These are phyloP conservation scores for Drosophila jambulina DNA, from an alignment of 1,140 invertebrate species.

Conservation along the genomic window DNA sequence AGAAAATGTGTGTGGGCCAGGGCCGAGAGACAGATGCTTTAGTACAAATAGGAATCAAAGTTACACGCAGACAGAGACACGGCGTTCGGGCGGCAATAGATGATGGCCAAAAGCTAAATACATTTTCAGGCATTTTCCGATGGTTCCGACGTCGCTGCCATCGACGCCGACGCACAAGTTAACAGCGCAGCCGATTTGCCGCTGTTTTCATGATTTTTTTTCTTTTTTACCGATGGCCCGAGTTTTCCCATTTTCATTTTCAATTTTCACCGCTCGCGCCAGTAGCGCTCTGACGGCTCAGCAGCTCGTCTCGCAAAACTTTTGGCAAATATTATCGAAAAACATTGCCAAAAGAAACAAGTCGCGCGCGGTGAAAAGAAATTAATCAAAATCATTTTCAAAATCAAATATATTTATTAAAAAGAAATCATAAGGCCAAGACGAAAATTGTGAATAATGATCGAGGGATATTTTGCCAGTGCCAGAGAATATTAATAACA, in stretches of 20 bases:
- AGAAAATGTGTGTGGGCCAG: constrained; percentile 35
- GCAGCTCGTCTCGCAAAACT: constrained; percentile 78
- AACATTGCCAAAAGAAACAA: constrained; percentile 17
- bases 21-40: constrained; percentile 43
- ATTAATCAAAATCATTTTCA: constrained; percentile 24
- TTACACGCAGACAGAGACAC: constrained; percentile 53
- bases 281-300: constrained; percentile 84
- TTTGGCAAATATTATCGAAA: constrained; percentile 47
- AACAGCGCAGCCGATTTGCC: constrained; percentile 60
- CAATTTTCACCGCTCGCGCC: constrained; percentile 79
- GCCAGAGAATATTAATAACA: constrained; percentile 12
- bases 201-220: constrained; percentile 69
- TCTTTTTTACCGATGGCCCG: constrained; percentile 70
- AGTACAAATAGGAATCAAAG: constrained; percentile 70
- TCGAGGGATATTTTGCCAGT: constrained; percentile 7
- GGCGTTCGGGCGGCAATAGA: constrained; percentile 43
- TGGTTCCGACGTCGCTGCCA: constrained; percentile 43
- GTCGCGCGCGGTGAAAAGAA: constrained; percentile 22
- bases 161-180: constrained; percentile 65
- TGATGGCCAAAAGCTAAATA: constrained; percentile 58
- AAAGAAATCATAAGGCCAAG: constrained; percentile 11
- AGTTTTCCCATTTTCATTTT: constrained; percentile 82
- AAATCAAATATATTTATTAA: constrained; percentile 38
- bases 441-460: constrained; percentile 12
- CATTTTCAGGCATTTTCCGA: constrained; percentile 75